phyloP scores from a whole-genome alignment of 2,113 vertebrate genomes.

The Oceanodroma tethys region DNA sequence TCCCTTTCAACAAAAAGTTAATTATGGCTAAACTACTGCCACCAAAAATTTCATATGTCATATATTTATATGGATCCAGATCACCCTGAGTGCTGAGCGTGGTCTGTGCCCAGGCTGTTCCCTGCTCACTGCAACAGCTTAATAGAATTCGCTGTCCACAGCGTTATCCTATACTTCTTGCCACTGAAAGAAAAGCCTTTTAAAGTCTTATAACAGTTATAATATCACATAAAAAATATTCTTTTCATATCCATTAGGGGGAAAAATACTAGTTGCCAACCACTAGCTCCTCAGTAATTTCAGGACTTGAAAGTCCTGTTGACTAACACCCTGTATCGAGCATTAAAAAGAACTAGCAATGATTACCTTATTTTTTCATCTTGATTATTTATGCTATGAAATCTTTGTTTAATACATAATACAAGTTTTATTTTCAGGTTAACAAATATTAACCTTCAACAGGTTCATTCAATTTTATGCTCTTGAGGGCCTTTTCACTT shows the following conservation, averaged over 20 bases:
- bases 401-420: neutral
- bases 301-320: neutral
- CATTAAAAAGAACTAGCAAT: neutral
- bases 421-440: neutral
- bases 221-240: neutral
- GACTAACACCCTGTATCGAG: neutral
- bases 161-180: neutral
- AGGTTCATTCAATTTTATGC: neutral
- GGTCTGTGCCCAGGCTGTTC: neutral
- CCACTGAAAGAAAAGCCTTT: neutral
- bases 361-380: neutral
- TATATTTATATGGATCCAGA: neutral
- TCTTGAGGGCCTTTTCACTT: neutral
- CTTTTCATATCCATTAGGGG: neutral
- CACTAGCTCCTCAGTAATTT: neutral
- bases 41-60: neutral
- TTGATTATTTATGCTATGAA: neutral
- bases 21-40: neutral
- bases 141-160: neutral
- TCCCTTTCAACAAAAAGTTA: neutral
- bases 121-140: neutral
- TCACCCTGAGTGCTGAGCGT: neutral
- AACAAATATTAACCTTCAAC: neutral
- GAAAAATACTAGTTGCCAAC: neutral
- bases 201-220: neutral